Evolutionary conservation across 2,113 vertebrate species (phyloP), one percentile per base, ranked within the genome.

Genomic region (Rhipidura dahli): DNA sequence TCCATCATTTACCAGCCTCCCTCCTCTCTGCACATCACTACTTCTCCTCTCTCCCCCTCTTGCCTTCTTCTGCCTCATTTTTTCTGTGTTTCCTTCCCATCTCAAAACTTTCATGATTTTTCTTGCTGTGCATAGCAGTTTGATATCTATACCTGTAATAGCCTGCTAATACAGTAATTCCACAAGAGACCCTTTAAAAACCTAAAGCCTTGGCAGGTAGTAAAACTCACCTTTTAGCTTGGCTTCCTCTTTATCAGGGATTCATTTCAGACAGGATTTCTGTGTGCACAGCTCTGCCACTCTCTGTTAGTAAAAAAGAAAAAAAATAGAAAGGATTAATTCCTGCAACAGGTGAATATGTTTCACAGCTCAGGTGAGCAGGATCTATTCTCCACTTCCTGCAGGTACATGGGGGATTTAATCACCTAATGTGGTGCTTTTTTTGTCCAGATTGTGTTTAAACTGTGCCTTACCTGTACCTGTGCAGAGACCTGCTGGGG

Each of bases 191-290:
- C 53, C 76, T 95, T 94, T 47, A 94, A 87, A 95, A 89, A 61
- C 45, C 65, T 30, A 64, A 90, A 84, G 85, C 88, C 50, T 90
- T 92, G 54, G 54, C 37, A 68, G 91, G 77, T 82, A 93, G 88
- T 39, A 89, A 73, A 91, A 87, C 83, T 89, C 71, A 70, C 83
- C 94, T 92, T 95, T 96, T 56, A 95, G 81, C 86, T 75, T 82
- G 33, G 33, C 71, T 92, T 75, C 53, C 44, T 83, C 56, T 95
- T 92, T 91, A 89, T 85, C 70, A 28, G 66, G 89, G 88, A 73
- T 94, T 95, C 93, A 57, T 95, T 95, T 96, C 93, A 93, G 87
- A 22, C 61, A 51, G 92, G 79, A 93, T 92, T 95, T 93, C 92
- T 14, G 2, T 33, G 51, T 59, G 68, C 69, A 65, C 35, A 81